Base-by-base conservation (phyloP, 2,113 vertebrate species). In the Ochotona princeps region DNA sequence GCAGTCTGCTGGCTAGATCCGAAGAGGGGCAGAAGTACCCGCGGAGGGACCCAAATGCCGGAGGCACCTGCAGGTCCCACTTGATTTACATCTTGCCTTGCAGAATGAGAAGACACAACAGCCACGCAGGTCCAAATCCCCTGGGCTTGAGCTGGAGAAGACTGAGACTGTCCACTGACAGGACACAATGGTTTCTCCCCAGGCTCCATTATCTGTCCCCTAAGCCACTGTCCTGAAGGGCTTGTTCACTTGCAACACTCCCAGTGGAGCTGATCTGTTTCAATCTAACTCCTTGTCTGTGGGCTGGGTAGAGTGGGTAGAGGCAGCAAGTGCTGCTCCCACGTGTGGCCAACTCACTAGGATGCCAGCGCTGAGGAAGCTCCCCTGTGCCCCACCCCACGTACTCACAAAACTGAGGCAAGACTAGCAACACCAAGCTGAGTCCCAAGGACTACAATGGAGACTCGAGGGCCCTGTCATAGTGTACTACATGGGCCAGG, bases 251-350 rank as follows among this genome's bases (percentile, higher is more conserved):
- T 60, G 32, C 54, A 13, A 86, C 11, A 70, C 14, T 26, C 49
- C 32, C 28, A 57, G n/a, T 26, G 14, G 54, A 88, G 51, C 17
- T 76, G 18, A 84, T 44, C 38, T 85, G 14, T 82, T 28, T 65
- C 54, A 23, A 30, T 93, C 57, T 74, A 30, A 47, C 23, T 76
- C 57, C 18, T 12, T 74, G 74, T 28, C 4, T 69, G 32, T 86
- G 78, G 15, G 66, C 81, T 86, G 35, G n/a, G 35, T 76, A 89
- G 63, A 84, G 79, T 86, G 35, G n/a, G 35, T 76, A 89, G 63
- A 84, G 79, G 51, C 51, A 65, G 5, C 2, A 2, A 84, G 47
- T 28, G 0, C 65, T 57, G 5, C 78, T 63, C n/a, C 67, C 67
- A 88, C 4, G 17, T 49, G 18, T 11, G 38, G 74, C 67, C 23